phyloP scores from a whole-genome alignment of 2,113 vertebrate species.

The Malurus alboscapulatus region DNA sequence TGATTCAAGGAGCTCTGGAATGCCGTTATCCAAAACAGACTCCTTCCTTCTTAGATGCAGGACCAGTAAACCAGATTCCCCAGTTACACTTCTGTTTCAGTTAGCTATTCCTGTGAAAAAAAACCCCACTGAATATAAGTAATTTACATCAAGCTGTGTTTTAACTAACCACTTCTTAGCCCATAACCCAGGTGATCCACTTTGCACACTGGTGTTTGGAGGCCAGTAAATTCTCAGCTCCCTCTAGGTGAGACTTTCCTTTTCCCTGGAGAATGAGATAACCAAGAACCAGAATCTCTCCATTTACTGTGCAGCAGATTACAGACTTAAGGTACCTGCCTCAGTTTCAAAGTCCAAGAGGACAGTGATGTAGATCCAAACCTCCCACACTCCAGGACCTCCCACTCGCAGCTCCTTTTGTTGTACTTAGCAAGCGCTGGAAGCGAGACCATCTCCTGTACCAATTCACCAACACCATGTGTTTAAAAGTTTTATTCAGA shows the following conservation, averaged over 20 bases:
- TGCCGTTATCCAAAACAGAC: fast-evolving
- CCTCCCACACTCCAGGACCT: not conserved
- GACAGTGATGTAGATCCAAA: not conserved
- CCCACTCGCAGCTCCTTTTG: not conserved
- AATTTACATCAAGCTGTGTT: not conserved
- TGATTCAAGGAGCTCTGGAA: not conserved
- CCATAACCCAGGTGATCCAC: not conserved
- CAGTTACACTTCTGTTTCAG: not conserved
- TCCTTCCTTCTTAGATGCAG: not conserved
- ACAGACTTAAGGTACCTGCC: not conserved
- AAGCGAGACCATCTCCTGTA: not conserved
- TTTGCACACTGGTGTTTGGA: not conserved
- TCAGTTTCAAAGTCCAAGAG: not conserved
- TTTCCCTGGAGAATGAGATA: not conserved
- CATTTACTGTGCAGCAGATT: not conserved
- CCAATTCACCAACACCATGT: not conserved
- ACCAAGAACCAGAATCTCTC: not conserved
- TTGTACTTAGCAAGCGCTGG: not conserved
- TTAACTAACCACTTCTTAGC: not conserved
- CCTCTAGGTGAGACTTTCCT: not conserved
- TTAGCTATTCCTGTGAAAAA: not conserved
- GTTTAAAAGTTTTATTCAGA: not conserved
- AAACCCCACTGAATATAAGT: not conserved
- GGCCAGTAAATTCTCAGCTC: not conserved
- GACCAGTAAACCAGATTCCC: not conserved